Base-by-base conservation (phyloP, 2,888 invertebrate species). In the Drosophila anceps region DNA sequence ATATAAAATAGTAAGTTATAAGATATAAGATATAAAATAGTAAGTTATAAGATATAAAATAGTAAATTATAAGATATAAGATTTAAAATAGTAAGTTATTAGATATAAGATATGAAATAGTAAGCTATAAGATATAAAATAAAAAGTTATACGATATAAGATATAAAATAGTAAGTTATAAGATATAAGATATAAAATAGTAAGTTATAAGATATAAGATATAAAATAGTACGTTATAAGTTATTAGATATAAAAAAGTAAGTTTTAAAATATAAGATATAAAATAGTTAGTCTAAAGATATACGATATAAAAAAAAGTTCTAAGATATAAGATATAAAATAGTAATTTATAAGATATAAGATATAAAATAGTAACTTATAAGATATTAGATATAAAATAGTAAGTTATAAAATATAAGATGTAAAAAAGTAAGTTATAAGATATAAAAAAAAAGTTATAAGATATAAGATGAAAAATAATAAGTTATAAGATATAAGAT, bases 111-210 rank as follows among this genome's bases (percentile, higher is more conserved):
- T n/a, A n/a, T n/a, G n/a, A n/a, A n/a, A n/a, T n/a, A n/a, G n/a
- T n/a, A n/a, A n/a, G n/a, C n/a, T 15, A 53, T 9, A 35, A 31
- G 48, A 31, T 50, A 50, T 31, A 31, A 50, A 18, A 50, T 31
- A 50, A n/a, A n/a, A n/a, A n/a, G n/a, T 50, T 31, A 29, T n/a
- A 48, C n/a, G n/a, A n/a, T 48, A 46, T 46, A 46, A 46, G 27
- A 46, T 46, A 46, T 46, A 44, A 46, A 15, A 46, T 46, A 29
- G 29, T 48, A 48, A 24, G 24, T 24, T 44, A 44, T 44, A 44
- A 44, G 20, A 44, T 44, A 44, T 44, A 44, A 44, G 20, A 44
- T 44, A 44, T 44, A 44, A 44, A 13, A 44, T 44, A 44, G n/a
- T 44, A 44, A 44, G 20, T 24, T 44, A 44, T 44, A 44, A 44